Evolutionary conservation across 2,888 invertebrate genomes (phyloP).

Genomic region (Caenorhabditis sp.): DNA sequence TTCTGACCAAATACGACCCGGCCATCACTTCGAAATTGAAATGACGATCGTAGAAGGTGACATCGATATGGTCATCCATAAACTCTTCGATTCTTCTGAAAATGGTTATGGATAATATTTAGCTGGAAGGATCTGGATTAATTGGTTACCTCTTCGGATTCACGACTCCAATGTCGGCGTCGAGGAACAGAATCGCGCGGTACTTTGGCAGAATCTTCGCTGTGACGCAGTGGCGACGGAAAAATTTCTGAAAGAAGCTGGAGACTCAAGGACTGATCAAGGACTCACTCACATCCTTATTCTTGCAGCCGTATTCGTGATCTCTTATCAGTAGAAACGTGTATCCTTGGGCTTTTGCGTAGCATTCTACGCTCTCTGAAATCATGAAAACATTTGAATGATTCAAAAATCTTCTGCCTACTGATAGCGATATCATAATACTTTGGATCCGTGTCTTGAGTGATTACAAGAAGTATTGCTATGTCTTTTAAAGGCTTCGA

Average conservation of each 20-base stretch:
- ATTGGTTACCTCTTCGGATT: constrained; percentile 45
- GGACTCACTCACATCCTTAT: constrained; percentile 47
- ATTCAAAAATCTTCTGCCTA: too few species aligned
- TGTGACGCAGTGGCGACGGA: constrained; percentile 67
- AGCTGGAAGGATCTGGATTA: not conserved
- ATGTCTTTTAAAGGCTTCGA: constrained; percentile 8
- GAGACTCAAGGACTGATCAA: not conserved
- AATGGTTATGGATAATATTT: too few species aligned
- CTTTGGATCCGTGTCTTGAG: not conserved
- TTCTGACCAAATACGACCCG: constrained; percentile 60
- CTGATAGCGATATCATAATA: constrained; percentile 42
- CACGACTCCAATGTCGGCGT: constrained; percentile 69
- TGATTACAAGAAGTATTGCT: constrained; percentile 25
- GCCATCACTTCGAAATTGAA: constrained; percentile 61
- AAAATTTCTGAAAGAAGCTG: constrained; percentile 57
- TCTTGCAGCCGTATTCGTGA: constrained; percentile 28
- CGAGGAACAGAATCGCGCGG: constrained; percentile 59
- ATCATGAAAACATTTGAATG: too few species aligned
- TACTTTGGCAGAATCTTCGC: constrained; percentile 44
- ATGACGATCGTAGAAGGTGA: constrained; percentile 60
- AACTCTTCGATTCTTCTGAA: constrained; percentile 62
- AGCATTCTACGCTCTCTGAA: constrained; percentile 57
- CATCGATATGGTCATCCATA: constrained; percentile 40
- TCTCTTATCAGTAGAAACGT: constrained; percentile 25
- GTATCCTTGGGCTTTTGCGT: constrained; percentile 56